phyloP scores from a whole-genome alignment of 2,113 vertebrate species.

The Aldabrachelys gigantea region DNA sequence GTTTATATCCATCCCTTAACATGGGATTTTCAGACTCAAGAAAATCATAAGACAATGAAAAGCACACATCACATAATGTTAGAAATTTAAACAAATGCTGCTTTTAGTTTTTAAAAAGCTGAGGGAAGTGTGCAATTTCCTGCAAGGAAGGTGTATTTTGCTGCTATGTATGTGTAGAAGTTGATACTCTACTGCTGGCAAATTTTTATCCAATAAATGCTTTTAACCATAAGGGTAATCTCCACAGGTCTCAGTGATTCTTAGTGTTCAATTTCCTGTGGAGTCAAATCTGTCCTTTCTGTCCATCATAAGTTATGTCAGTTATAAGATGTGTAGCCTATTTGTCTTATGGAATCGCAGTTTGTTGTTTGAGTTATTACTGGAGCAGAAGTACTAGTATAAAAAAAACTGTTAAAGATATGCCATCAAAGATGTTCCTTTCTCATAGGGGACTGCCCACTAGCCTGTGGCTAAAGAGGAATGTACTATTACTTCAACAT shows the following conservation, averaged over 20 bases:
- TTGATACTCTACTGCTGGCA: neutral
- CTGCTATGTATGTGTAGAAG: neutral
- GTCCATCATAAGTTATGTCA: neutral
- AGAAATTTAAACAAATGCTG: neutral
- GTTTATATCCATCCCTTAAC: neutral
- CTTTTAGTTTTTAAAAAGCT: neutral
- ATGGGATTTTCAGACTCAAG: neutral
- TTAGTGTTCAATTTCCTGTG: neutral
- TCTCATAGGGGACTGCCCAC: neutral
- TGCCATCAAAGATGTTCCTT: neutral
- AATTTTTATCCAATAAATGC: conserved; percentile 4
- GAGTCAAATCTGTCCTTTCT: neutral
- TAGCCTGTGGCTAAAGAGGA: neutral
- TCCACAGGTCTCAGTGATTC: neutral
- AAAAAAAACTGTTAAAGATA: neutral
- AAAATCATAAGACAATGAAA: neutral
- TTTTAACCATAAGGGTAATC: neutral
- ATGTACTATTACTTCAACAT: neutral
- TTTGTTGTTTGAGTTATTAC: neutral
- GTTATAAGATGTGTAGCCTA: neutral
- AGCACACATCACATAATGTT: neutral
- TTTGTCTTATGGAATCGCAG: neutral
- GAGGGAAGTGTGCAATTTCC: neutral
- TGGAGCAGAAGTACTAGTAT: neutral
- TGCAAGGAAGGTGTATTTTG: conserved; percentile 2